Evolutionary conservation across 2,113 vertebrate species (phyloP), one percentile per base, ranked within the genome.

Genomic region (Gymnocephalus cernua): DNA sequence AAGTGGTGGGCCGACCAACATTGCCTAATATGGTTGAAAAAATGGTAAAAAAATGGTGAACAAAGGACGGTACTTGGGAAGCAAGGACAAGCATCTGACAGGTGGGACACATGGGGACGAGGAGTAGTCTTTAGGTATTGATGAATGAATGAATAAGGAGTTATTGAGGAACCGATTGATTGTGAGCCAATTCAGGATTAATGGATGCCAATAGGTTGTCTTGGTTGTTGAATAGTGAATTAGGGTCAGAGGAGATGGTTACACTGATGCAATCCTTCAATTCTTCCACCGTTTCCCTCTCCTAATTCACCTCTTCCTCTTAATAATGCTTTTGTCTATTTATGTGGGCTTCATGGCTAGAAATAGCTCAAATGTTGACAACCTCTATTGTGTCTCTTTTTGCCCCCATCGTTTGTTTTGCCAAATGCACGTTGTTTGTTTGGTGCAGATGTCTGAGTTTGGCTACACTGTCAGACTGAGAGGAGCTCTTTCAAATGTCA

Each of bases 131-230:
- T 63, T 75, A 84, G 72, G 67, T 89, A 90, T 90, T 81, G 93
- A 94, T 87, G 79, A 86, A 89, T 87, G 63, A 88, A 87, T 92
- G 85, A 91, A 87, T 92, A 79, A 91, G 88, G 65, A 87, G 79
- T 85, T 92, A 91, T 93, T 90, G 89, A 90, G 75, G 83, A 80
- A 63, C 48, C 45, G 76, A 93, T 88, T 86, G 91, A 94, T 87
- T 82, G 71, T 7, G 7, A 84, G 88, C 81, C 91, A 88, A 91
- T 93, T 75, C 82, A 21, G 80, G 83, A 91, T 92, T 88, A 92
- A 84, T 50, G 85, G 74, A 73, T 86, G 88, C 86, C 92, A 87
- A 92, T 93, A 93, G 82, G 87, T 92, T 91, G 84, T 88, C 91
- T 86, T 89, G 88, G 73, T 80, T 78, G 65, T 79, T 86, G 56